Evolutionary conservation across 2,888 invertebrate species (phyloP), one percentile per base, ranked within the genome.

Genomic region (Imbricaverruca yamaguchii): DNA sequence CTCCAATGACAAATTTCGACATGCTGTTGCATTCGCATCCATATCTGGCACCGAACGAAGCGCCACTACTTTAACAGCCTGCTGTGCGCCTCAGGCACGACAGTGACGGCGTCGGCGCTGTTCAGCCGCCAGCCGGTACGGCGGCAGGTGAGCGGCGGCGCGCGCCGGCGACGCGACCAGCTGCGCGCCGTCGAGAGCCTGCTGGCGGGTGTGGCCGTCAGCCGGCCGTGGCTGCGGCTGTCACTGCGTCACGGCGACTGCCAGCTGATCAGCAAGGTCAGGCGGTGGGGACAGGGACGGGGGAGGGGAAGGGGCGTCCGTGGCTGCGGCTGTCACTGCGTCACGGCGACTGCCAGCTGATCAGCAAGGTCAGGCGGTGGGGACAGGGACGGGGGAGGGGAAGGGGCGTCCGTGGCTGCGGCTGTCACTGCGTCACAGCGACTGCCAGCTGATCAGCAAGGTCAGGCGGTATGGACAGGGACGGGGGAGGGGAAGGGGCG

Each of bases 51-150:
- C 39, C 39, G 39, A 39, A 39, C 39, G 39, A 39, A 39, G 4
- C 39, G 4, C 39, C 39, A 3, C 4, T 39, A 39, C 63, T 18
- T 23, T 15, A n/a, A 55, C 53, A 59, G 6, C 63, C 61, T 7
- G 59, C 65, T 23, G 10, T 67, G n/a, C 65, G 9, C 84, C 83
- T 9, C 84, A 90, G 91, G 91, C 59, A 91, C 91, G 15, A 88
- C 88, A 10, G 86, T 91, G 0, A 86, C 86, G 82, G 89, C 89
- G 3, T 86, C 85, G 59, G 86, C 89, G 82, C 85, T 91, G 77
- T 91, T 91, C 85, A 88, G 88, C 84, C 88, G 89, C 82, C 84
- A 90, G 39, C 91, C 91, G 23, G 91, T 91, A 0, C 86, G 91
- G 23, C 88, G 88, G 83, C 90, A 91, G 85, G 87, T 87, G 82